These are phyloP conservation scores for Morone saxatilis DNA, from an alignment of 2,113 vertebrate genomes.

Conservation along the genomic window DNA sequence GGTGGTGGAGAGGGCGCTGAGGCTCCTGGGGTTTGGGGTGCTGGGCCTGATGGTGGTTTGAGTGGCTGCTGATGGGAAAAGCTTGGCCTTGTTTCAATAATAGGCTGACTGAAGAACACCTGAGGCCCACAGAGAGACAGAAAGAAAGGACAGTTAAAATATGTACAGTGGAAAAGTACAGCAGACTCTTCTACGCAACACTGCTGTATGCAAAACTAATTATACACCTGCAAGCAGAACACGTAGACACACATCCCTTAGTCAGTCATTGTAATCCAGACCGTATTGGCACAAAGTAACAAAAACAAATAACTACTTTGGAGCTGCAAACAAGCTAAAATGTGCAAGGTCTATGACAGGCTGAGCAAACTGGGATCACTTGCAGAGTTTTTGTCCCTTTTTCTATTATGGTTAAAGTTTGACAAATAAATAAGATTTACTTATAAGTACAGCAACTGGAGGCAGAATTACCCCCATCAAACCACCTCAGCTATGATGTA, in stretches of 20 bases:
- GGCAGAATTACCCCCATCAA: background rate
- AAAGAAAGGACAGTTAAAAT: constrained; percentile 19
- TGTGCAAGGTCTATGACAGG: background rate
- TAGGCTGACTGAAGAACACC: constrained; percentile 32
- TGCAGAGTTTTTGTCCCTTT: background rate
- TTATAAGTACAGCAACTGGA: background rate
- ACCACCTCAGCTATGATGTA: background rate
- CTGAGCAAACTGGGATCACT: background rate
- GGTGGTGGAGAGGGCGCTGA: background rate
- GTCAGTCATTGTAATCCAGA: background rate
- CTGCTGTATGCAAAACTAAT: background rate
- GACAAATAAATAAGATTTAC: background rate
- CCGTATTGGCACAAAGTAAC: background rate
- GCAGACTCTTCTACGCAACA: background rate
- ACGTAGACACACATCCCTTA: background rate
- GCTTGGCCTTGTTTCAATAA: constrained; percentile 29
- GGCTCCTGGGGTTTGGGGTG: constrained; percentile 22
- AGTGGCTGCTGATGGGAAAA: constrained; percentile 32
- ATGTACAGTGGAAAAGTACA: constrained; percentile 39
- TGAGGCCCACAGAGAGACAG: constrained; percentile 21
- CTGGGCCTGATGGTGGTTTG: constrained; percentile 31
- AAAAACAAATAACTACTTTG: background rate
- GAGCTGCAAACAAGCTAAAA: background rate
- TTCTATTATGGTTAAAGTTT: background rate
- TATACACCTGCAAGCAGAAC: background rate